Base-by-base conservation (phyloP, 2,888 invertebrate genomes). In the Cyclophora albipunctata region DNA sequence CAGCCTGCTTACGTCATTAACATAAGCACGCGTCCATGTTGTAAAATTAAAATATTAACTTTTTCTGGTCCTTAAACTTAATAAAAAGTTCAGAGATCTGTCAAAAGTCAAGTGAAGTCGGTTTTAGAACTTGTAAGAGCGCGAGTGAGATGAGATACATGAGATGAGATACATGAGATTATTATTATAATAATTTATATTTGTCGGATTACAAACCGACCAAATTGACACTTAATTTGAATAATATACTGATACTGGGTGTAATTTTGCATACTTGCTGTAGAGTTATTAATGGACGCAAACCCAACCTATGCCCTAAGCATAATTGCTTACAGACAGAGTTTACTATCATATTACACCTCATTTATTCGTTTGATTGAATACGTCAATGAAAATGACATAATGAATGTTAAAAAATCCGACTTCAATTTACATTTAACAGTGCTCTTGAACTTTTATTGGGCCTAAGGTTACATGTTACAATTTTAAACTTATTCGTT, bases 21-120 rank as follows among this genome's bases (percentile, higher is more conserved):
- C 68, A 67, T 83, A 84, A 81, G 85, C 85, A 84, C 84, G 85
- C 85, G 85, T 64, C 74, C 62, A 50, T 51, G 41, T 51, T 60
- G 65, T 49, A 54, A 51, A 57, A 37, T 5, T 52, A 52, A 50
- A 52, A 53, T 50, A 51, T 34, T 35, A 45, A 20, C 20, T 20
- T 20, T 20, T 20, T 20, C 20, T 20, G 20, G 20, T 20, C 20
- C 20, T 20, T 57, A 55, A 58, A 57, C 51, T 55, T 57, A 54
- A 57, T 42, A 42, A 20, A 3, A 42, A 20, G 7, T 20, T 20
- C 7, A 7, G 42, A 42, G 7, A 42, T 2, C 2, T 20, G 42
- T 42, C 42, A 3, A 20, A 20, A 42, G 7, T 42, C 20, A 20
- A 20, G 42, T 42, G 7, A 42, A 7, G 40, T 20, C 7, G 4